Evolutionary conservation across 2,888 invertebrate genomes (phyloP).

Genomic region (Steinernema carpocapsae): DNA sequence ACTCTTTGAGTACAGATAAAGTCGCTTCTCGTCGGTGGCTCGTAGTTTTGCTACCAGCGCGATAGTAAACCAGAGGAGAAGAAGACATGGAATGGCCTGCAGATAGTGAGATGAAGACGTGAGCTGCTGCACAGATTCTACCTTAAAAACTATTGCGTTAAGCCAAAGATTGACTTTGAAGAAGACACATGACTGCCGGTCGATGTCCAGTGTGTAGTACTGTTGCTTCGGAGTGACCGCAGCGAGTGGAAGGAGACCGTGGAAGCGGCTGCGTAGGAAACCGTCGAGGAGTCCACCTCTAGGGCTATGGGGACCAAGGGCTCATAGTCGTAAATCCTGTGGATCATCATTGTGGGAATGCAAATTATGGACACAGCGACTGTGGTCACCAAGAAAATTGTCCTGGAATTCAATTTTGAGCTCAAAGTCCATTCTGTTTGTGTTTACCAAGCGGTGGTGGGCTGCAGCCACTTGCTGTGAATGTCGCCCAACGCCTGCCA

Average conservation of each 20-base stretch:
- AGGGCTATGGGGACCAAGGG: not conserved
- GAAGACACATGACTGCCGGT: conserved; percentile 52
- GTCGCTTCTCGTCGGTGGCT: conserved; percentile 57
- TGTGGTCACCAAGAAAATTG: conserved; percentile 49
- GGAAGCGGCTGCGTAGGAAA: too few species aligned
- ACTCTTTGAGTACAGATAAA: conserved; percentile 63
- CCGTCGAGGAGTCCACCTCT: conserved; percentile 3
- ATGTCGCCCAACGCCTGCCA: conserved; percentile 58
- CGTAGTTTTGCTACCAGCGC: conserved; percentile 56
- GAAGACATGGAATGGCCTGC: conserved; percentile 56
- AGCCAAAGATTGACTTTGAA: conserved; percentile 62
- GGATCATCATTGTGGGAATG: conserved; percentile 49
- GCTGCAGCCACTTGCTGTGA: conserved; percentile 57
- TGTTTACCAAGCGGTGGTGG: conserved; percentile 53
- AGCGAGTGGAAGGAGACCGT: not conserved
- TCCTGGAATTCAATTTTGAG: conserved; percentile 42
- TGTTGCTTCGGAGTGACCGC: not conserved
- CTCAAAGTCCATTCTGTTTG: not conserved
- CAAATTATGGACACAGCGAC: conserved; percentile 50
- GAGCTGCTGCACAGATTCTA: too few species aligned
- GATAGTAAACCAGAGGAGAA: conserved; percentile 59
- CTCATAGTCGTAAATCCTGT: conserved; percentile 39
- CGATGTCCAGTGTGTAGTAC: conserved; percentile 46
- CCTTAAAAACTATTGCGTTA: conserved; percentile 57
- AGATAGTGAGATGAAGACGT: conserved; percentile 6